Conservation (phyloP, 2,888 invertebrate genomes). For the Scaptomyza polygonia region DNA sequence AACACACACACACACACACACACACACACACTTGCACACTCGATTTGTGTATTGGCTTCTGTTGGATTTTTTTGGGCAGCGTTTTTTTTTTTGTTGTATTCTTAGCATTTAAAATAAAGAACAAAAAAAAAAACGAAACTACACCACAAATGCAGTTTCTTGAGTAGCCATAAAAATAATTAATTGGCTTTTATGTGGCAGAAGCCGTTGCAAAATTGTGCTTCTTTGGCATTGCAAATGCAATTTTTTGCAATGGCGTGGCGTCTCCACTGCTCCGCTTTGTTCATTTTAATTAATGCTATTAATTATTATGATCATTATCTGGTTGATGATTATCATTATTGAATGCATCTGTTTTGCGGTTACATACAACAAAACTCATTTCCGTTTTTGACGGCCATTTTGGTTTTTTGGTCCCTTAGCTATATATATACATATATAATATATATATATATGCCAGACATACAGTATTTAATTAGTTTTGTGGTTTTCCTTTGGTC, state of each 20-base stretch:
- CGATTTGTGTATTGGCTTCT: constrained; percentile 45
- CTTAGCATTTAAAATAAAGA: constrained; percentile 14
- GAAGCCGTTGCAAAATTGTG: constrained; percentile 73
- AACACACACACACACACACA: constrained; percentile 23
- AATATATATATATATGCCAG: background rate
- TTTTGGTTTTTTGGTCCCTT: constrained; percentile 49
- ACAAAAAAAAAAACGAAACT: background rate
- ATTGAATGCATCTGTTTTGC: constrained; percentile 55
- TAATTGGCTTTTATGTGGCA: constrained; percentile 79
- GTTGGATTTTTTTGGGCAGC: constrained; percentile 44
- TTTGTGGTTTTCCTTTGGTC: constrained; percentile 40
- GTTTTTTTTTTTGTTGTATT: constrained; percentile 18
- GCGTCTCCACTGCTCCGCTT: constrained; percentile 24
- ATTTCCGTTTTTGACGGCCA: constrained; percentile 63
- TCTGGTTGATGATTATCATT: constrained; percentile 14
- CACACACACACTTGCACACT: constrained; percentile 14
- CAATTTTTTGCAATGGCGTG: constrained; percentile 45
- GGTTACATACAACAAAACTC: constrained; percentile 62
- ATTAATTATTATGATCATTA: constrained; percentile 58
- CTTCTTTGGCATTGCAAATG: constrained; percentile 38
- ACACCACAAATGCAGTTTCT: constrained; percentile 33
- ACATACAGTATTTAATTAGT: constrained; percentile 35
- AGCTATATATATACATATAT: constrained; percentile 6
- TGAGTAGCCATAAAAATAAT: constrained; percentile 76
- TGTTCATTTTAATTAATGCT: constrained; percentile 66